Conservation (phyloP, 2,113 vertebrate species). For the Periophthalmus modestus region DNA sequence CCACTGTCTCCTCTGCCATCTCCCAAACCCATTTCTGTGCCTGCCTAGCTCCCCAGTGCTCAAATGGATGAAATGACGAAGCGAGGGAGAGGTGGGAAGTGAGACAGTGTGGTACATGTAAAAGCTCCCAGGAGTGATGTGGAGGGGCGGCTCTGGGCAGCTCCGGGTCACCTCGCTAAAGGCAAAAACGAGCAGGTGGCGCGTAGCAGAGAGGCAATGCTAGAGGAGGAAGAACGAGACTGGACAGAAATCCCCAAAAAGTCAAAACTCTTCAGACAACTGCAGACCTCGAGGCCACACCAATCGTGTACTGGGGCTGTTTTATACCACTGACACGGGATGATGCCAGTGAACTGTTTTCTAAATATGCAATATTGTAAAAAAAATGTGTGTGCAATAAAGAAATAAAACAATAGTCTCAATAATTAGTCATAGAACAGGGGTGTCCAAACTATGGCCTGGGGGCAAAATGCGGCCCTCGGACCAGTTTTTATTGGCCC, state of each 20-base stretch:
- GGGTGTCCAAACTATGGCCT: too few species aligned
- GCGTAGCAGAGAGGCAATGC: conserved; percentile 4
- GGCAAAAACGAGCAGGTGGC: conserved; percentile 35
- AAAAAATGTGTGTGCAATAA: too few species aligned
- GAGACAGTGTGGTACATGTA: conserved; percentile 33
- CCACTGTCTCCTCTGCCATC: conserved; percentile 36
- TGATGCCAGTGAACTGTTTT: too few species aligned
- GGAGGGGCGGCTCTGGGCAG: conserved; percentile 42
- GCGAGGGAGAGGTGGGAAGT: conserved; percentile 12
- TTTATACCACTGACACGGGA: too few species aligned
- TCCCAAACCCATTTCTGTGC: conserved; percentile 41
- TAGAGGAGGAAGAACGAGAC: conserved; percentile 10
- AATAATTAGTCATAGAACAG: too few species aligned
- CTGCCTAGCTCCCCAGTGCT: conserved; percentile 23
- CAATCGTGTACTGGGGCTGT: neutral
- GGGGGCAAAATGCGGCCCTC: too few species aligned
- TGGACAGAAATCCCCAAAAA: conserved; percentile 29
- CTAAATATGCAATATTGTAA: too few species aligned
- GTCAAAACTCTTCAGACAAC: neutral
- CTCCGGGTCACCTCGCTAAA: conserved; percentile 56
- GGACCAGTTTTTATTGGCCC: too few species aligned
- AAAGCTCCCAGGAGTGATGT: conserved; percentile 29
- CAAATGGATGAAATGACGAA: conserved; percentile 40
- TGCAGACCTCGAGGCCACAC: neutral
- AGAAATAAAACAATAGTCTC: too few species aligned